Evolutionary conservation across 2,113 vertebrate genomes (phyloP), one percentile per base, ranked within the genome.

Genomic region (Tyto alba): DNA sequence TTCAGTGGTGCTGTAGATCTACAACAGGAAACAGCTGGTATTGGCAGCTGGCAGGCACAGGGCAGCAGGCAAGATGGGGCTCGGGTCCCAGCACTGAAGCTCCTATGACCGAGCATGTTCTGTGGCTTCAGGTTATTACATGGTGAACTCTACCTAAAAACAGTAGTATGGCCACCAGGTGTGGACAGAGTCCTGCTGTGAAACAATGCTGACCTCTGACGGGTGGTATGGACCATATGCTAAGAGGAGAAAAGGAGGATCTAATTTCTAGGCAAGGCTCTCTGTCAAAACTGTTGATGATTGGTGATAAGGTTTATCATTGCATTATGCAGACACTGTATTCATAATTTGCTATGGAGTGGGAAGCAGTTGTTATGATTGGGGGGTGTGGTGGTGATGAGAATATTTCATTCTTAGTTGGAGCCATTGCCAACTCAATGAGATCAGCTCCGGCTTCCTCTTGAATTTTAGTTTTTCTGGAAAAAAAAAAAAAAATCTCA

Each of bases 21-120:
- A 22, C 73, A 87, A 32, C 52, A 92, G 92, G 92, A 95, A 96
- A 38, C 90, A 96, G 93, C 90, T 90, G 86, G 68, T 30, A 27
- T 9, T 45, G 66, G 36, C 38, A 77, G 56, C 68, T 66, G 56
- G 48, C 69, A 85, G 64, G 36, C 36, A 74, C 11, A 67, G 86
- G 21, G 29, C 48, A 85, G 27, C 29, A 73, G 34, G 23, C 69
- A 26, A n/a, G 40, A 11, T 12, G 32, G 16, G 15, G 23, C 62
- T 53, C 12, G 1, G 2, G n/a, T 87, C 52, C 16, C 32, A 47
- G 19, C 1, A 0, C n/a, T 41, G 84, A 43, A 79, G 66, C 4
- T 88, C 34, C 71, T 41, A 22, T 66, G 66, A 45, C 29, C 36
- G 68, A 55, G 21, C 1, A 0, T 25, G 30, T 74, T 88, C 64